A percentile compares a stretch with the other conserved stretches of the same genome.
These are phyloP conservation scores for Psephotus haematonotus DNA, from an alignment of 2,113 vertebrate genomes.

Conservation along the genomic window DNA sequence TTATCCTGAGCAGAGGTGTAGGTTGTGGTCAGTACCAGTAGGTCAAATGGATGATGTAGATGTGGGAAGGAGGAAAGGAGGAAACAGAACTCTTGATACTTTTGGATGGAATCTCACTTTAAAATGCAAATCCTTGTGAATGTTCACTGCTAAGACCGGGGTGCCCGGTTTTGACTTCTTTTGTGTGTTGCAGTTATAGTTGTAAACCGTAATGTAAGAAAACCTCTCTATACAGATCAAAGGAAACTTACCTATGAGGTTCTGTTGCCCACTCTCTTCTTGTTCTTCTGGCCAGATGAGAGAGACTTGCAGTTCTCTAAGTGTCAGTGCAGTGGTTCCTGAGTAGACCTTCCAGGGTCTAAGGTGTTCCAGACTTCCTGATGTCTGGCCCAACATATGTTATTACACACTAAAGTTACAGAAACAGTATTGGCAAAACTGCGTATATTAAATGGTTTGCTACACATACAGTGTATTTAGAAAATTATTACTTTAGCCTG, in stretches of 20 bases:
- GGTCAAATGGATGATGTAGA: accelerated
- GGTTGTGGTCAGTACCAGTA: background rate
- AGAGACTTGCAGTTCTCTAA: background rate
- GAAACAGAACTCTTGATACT: background rate
- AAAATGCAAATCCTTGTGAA: background rate
- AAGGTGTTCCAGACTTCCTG: background rate
- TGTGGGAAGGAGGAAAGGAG: background rate
- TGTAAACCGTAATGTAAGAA: background rate
- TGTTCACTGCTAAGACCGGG: background rate
- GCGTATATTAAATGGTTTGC: background rate
- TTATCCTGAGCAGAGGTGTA: background rate
- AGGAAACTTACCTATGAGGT: background rate
- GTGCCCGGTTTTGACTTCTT: background rate
- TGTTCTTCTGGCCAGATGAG: background rate
- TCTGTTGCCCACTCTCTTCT: background rate
- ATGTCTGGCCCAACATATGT: background rate
- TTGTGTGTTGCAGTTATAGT: background rate
- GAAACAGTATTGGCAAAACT: background rate
- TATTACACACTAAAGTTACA: background rate
- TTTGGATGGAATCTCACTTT: background rate
- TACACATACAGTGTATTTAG: background rate
- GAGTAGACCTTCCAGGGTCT: background rate
- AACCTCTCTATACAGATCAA: background rate
- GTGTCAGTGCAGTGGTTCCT: background rate
- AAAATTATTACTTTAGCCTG: background rate